Evolutionary conservation across 2,113 vertebrate species (phyloP).

Genomic region (Rhadina sibilatrix): DNA sequence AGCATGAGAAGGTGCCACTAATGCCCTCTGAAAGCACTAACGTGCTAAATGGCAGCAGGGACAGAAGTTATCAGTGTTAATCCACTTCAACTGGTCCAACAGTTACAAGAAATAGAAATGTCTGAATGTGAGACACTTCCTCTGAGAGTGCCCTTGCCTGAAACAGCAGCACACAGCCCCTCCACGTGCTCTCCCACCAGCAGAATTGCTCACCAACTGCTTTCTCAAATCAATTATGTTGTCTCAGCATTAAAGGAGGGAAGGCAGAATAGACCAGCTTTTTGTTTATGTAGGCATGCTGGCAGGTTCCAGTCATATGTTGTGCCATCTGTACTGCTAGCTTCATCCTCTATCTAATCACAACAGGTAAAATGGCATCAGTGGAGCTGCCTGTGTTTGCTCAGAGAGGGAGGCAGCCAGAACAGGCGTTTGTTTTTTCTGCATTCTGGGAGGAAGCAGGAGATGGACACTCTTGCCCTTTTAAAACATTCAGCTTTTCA

Average conservation of each 20-base stretch:
- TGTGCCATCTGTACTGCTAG: slow-evolving; percentile 57
- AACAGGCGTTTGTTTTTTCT: background rate
- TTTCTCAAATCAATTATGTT: slow-evolving; percentile 61
- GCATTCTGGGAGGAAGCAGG: slow-evolving; percentile 23
- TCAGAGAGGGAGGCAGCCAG: slow-evolving; percentile 4
- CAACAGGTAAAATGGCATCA: slow-evolving; percentile 56
- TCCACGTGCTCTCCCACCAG: slow-evolving; percentile 16
- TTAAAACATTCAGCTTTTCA: slow-evolving; percentile 54
- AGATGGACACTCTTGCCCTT: slow-evolving; percentile 64
- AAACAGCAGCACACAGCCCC: slow-evolving; percentile 1
- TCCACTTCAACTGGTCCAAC: slow-evolving; percentile 4
- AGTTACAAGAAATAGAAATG: slow-evolving; percentile 10
- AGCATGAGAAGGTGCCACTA: background rate
- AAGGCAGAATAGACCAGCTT: slow-evolving; percentile 53
- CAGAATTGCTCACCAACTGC: slow-evolving; percentile 50
- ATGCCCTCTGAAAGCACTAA: slow-evolving; percentile 20
- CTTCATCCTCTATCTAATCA: slow-evolving; percentile 31
- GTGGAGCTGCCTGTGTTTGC: slow-evolving; percentile 10
- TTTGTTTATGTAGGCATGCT: slow-evolving; percentile 53
- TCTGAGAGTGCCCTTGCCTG: slow-evolving; percentile 19
- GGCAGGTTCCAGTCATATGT: slow-evolving; percentile 63
- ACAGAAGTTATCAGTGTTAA: slow-evolving; percentile 36
- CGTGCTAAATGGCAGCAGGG: slow-evolving; percentile 33
- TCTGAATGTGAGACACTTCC: slow-evolving; percentile 34
- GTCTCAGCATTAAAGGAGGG: slow-evolving; percentile 39